Base-by-base conservation (phyloP, 1,140 invertebrate genomes). In the Drosophila kikkawai region DNA sequence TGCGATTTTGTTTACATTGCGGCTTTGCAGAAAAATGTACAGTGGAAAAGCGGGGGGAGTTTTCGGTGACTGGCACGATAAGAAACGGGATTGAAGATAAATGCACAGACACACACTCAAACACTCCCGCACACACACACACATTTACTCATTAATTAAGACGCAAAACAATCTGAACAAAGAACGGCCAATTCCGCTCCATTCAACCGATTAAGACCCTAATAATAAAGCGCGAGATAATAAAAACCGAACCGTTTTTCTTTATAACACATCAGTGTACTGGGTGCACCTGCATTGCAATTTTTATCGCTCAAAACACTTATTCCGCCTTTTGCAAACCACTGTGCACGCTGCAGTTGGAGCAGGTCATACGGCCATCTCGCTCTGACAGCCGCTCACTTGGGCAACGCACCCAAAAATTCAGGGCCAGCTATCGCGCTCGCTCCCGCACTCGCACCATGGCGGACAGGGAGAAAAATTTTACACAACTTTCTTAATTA, bases 401-500 rank as follows among this genome's bases (percentile, higher is more conserved):
- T 60, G 65, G 66, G 61, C 66, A 87, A 87, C 84, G 84, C 85
- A 88, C 84, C 84, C 84, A 87, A 88, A 87, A 81, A 71, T 88
- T 88, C 80, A 75, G 29, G 65, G 77, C 63, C 76, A 80, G 48
- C 78, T 73, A 84, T 90, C 60, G 63, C 71, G n/a, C 83, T 82
- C 75, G 65, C 69, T 77, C 80, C 71, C 73, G 70, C 79, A 74
- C 55, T 67, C 61, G 68, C 66, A 65, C 74, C 69, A 90, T 88
- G 84, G 84, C 82, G 84, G 85, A 81, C 67, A 22, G 63, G 39
- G 60, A 59, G 69, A 83, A 90, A 88, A 84, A 55, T 84, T 87
- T 87, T 88, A 88, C 85, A 87, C 84, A 87, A 87, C 81, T 87
- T 88, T 84, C 84, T 90, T 90, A 88, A 88, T 88, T 88, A 81